Conservation (phyloP, 1,140 invertebrate genomes). For the Leptopilina clavipes region DNA sequence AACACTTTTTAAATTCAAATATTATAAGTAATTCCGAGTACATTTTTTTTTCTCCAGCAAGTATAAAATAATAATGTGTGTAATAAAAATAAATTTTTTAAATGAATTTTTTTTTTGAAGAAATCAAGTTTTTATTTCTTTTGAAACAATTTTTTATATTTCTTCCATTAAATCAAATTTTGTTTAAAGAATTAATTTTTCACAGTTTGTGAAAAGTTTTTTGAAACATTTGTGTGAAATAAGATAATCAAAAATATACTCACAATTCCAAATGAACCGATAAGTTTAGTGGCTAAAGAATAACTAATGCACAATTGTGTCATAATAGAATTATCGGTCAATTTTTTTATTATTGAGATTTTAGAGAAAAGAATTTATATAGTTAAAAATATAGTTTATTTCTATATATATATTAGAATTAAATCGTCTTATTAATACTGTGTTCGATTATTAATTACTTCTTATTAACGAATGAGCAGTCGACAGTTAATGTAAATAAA, state of each 20-base stretch:
- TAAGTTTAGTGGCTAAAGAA: conserved; percentile 67
- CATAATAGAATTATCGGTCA: not conserved
- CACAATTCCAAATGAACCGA: conserved; percentile 70
- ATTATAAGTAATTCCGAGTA: not conserved
- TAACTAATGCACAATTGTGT: conserved; percentile 55
- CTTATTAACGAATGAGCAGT: conserved; percentile 39
- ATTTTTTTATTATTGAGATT: too few relatives aligned
- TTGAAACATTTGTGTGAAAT: conserved; percentile 2
- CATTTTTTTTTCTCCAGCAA: too few relatives aligned
- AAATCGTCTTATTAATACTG: too few relatives aligned
- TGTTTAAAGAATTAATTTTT: too few relatives aligned
- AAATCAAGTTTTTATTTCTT: too few relatives aligned
- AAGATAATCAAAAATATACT: conserved; percentile 50
- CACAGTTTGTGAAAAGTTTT: conserved; percentile 20
- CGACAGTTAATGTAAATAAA: conserved; percentile 18
- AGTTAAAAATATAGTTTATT: not conserved
- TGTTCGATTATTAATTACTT: conserved; percentile 44
- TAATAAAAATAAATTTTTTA: too few relatives aligned
- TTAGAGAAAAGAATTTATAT: not conserved
- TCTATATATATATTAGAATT: too few relatives aligned
- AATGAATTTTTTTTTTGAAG: too few relatives aligned
- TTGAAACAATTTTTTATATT: too few relatives aligned
- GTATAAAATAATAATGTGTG: too few relatives aligned
- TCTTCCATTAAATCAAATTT: too few relatives aligned
- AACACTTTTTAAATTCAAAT: not conserved